Conservation (phyloP, 2,888 invertebrate species). For the Mayetiola destructor region DNA sequence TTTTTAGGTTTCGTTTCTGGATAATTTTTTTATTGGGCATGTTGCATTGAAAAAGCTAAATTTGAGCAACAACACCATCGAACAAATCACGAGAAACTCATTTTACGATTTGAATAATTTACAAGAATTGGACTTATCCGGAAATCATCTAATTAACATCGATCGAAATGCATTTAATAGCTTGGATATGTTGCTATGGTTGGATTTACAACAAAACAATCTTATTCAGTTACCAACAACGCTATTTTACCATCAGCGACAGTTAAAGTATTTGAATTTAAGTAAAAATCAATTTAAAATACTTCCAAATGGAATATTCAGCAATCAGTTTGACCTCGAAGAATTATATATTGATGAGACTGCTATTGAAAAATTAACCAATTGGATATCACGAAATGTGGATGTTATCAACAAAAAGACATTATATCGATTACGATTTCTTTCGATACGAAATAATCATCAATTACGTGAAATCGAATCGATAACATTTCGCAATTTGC, state of each 20-base stretch:
- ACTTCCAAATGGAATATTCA: slow-evolving; percentile 47
- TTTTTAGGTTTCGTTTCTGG: slow-evolving; percentile 60
- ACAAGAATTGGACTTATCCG: slow-evolving; percentile 46
- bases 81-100: slow-evolving; percentile 54
- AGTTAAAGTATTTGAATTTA: slow-evolving; percentile 41
- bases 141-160: slow-evolving; percentile 49
- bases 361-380: slow-evolving; percentile 44
- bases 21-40: slow-evolving; percentile 65
- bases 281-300: slow-evolving; percentile 40
- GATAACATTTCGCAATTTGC: slow-evolving; percentile 47
- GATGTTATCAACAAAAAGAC: slow-evolving; percentile 30
- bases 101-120: slow-evolving; percentile 59
- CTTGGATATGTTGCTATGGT: slow-evolving; percentile 41
- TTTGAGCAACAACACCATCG: slow-evolving; percentile 47
- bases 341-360: slow-evolving; percentile 51
- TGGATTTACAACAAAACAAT: slow-evolving; percentile 46
- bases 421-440: slow-evolving; percentile 46
- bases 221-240: slow-evolving; percentile 35
- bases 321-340: slow-evolving; percentile 45
- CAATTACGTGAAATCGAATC: slow-evolving; percentile 46
- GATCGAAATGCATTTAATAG: slow-evolving; percentile 53
- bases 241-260: slow-evolving; percentile 36
- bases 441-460: slow-evolving; percentile 47
- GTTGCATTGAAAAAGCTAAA: slow-evolving; percentile 25
- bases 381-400: slow-evolving; percentile 40